These are phyloP conservation scores for Carettochelys insculpta DNA, from an alignment of 2,113 vertebrate species.

Conservation along the genomic window DNA sequence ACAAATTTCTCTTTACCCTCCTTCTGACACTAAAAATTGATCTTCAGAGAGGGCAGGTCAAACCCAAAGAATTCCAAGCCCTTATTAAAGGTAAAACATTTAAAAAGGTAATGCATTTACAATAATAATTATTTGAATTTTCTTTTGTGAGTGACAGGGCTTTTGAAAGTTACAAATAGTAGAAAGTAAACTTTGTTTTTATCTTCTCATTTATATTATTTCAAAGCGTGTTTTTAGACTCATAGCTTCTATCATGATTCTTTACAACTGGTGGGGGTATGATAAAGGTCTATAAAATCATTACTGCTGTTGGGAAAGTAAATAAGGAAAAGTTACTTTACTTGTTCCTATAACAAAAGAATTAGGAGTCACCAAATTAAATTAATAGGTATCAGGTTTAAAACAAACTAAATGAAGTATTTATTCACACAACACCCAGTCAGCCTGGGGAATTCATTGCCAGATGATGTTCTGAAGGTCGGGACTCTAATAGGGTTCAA, in stretches of 20 bases:
- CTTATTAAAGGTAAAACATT: slow-evolving; percentile 76
- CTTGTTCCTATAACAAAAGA: too few species aligned
- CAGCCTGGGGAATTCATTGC: too few species aligned
- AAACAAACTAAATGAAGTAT: too few species aligned
- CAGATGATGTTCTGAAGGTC: too few species aligned
- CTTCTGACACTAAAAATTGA: slow-evolving; percentile 82
- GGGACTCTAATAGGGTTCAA: too few species aligned
- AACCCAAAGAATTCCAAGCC: slow-evolving; percentile 77
- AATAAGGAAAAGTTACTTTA: too few species aligned
- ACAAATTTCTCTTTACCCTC: slow-evolving; percentile 81
- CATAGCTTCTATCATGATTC: not conserved
- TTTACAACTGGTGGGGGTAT: not conserved
- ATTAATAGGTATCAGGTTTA: too few species aligned
- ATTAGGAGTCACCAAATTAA: too few species aligned
- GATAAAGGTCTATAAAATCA: too few species aligned
- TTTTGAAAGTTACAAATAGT: not conserved
- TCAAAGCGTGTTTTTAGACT: not conserved
- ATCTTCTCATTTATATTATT: not conserved
- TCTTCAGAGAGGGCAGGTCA: slow-evolving; percentile 75
- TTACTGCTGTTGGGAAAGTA: too few species aligned
- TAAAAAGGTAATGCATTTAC: not conserved
- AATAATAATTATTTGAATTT: not conserved
- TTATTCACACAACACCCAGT: too few species aligned
- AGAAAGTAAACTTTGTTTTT: not conserved
- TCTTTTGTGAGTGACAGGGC: not conserved